Evolutionary conservation across 2,113 vertebrate genomes (phyloP).

Genomic region (Serilophus lunatus): DNA sequence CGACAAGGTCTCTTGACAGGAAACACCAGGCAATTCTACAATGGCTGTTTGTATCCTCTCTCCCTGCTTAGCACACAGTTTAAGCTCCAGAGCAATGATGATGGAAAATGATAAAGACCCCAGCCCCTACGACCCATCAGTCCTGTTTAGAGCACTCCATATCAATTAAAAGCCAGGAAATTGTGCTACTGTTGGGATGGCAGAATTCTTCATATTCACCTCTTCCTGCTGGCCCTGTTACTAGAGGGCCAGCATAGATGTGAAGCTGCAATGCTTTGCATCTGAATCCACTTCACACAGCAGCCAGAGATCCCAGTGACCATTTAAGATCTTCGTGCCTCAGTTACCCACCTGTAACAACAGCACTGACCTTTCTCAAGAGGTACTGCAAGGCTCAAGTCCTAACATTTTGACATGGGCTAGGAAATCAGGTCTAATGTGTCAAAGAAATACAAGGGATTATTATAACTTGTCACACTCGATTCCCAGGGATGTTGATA

Average conservation of each 20-base stretch:
- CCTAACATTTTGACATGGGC: neutral
- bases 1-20: neutral
- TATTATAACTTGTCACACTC: neutral
- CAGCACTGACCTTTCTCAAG: neutral
- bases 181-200: neutral
- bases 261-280: neutral
- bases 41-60: neutral
- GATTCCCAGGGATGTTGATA: neutral
- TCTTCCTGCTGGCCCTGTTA: neutral
- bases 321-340: neutral
- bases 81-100: neutral
- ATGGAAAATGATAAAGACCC: neutral
- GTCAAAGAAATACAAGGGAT: neutral
- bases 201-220: neutral
- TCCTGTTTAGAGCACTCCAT: neutral
- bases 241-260: neutral
- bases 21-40: neutral
- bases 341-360: neutral
- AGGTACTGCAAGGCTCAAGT: neutral
- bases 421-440: neutral
- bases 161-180: neutral
- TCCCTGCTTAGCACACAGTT: neutral
- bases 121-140: accelerated
- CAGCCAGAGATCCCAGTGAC: neutral
- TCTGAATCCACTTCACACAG: neutral